Base-by-base conservation (phyloP, 1,140 invertebrate species). In the Eupristina koningsbergeri region DNA sequence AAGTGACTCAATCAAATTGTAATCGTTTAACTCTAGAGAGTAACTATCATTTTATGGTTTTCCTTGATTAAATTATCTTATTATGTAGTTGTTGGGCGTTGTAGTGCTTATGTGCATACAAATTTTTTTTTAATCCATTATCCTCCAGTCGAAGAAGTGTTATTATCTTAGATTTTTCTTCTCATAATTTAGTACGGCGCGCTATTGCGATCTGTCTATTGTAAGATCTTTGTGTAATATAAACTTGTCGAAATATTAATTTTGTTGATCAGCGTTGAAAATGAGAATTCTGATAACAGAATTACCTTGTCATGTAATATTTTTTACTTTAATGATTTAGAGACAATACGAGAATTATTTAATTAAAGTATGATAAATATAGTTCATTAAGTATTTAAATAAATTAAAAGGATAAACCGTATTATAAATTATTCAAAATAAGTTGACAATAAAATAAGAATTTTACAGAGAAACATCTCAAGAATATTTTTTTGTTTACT, bases 1-100 rank as follows among this genome's bases (percentile, higher is more conserved):
- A 76, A 76, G 69, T 76, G 36, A 0, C 41, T 64, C 58, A 71
- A 81, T 81, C 71, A 81, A 82, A 82, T 39, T 67, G 71, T 81
- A 31, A 81, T 81, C 80, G 71, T 74, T 81, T 81, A 67, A 17
- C n/a, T 39, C 45, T 78, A 63, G 15, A 19, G 78, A 64, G 67
- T 80, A 53, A 73, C 64, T 45, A 29, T 47, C 47, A 26, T 73
- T 61, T 80, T 47, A 80, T 31, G 64, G 67, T 39, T 45, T 80
- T 71, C 29, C 34, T 2, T 1, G 1, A 63, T 73, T 31, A 81
- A 75, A 81, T 75, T 64, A 41, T 64, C 61, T 76, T 76, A 75
- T 81, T 53, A 17, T 11, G 53, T 61, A 15, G 47, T 19, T 53
- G 73, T 47, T 71, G 41, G 19, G 36, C 36, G 67, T 36, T 71